A percentile compares a stretch with the other conserved stretches of the same genome.
These are phyloP conservation scores for Harlomillsia oculata DNA, from an alignment of 1,140 invertebrate species.

Conservation along the genomic window DNA sequence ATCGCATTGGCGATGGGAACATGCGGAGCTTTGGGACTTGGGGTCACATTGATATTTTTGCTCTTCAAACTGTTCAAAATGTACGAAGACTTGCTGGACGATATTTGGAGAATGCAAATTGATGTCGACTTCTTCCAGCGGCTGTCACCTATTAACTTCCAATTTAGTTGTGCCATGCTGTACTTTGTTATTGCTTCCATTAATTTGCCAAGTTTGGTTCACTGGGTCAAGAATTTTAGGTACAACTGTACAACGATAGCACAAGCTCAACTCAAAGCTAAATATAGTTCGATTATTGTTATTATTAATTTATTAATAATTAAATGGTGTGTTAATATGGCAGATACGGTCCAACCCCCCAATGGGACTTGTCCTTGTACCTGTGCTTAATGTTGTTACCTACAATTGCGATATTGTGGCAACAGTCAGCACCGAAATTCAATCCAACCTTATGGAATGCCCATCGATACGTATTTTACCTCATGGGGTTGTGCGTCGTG, in stretches of 20 bases:
- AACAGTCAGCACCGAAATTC: slow-evolving; percentile 23
- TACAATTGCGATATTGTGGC: slow-evolving; percentile 25
- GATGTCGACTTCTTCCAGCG: not conserved
- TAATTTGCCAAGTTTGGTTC: slow-evolving; percentile 17
- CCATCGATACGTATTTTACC: slow-evolving; percentile 21
- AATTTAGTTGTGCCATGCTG: slow-evolving; percentile 16
- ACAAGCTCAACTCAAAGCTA: too few species aligned
- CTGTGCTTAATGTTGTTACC: slow-evolving; percentile 19
- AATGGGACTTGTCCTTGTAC: slow-evolving; percentile 30
- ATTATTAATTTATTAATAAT: too few species aligned
- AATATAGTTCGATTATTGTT: too few species aligned
- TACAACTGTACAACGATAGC: too few species aligned
- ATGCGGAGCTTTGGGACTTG: slow-evolving; percentile 19
- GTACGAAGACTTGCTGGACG: slow-evolving; percentile 26
- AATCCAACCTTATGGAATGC: slow-evolving; percentile 18
- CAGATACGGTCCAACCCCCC: slow-evolving; percentile 5
- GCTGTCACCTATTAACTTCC: slow-evolving; percentile 23
- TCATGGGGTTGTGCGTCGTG: slow-evolving; percentile 12
- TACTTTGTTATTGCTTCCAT: slow-evolving; percentile 16
- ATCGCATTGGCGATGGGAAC: slow-evolving; percentile 12
- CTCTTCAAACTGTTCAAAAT: slow-evolving; percentile 29
- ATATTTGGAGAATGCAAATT: slow-evolving; percentile 18
- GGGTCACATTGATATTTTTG: slow-evolving; percentile 8
- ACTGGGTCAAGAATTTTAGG: slow-evolving; percentile 19
- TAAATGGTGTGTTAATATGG: too few species aligned